These are phyloP conservation scores for Tupaia tana DNA, from an alignment of 2,113 vertebrate genomes.

Conservation along the genomic window DNA sequence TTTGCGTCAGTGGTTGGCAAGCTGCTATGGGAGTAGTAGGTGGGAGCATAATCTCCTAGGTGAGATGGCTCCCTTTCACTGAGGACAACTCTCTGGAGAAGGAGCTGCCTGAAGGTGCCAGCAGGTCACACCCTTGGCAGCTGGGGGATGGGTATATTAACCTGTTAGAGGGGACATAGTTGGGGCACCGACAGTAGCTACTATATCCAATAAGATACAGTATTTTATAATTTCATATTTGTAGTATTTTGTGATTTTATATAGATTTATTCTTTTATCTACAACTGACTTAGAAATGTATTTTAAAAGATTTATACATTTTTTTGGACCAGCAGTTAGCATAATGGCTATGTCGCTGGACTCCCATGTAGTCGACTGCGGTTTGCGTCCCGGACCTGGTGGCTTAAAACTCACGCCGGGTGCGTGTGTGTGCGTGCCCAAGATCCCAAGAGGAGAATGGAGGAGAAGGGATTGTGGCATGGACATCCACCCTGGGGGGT, in stretches of 20 bases:
- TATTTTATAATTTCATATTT: constrained; percentile 47
- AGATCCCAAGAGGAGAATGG: too few relatives aligned
- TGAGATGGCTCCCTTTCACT: background rate
- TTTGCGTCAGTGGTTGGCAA: background rate
- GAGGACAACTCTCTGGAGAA: background rate
- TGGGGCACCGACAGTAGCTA: background rate
- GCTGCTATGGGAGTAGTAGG: background rate
- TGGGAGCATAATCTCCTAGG: background rate
- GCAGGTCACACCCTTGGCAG: background rate
- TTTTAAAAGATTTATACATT: constrained; percentile 1
- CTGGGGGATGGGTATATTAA: background rate
- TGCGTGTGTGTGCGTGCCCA: too few relatives aligned
- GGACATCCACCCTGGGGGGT: too few relatives aligned
- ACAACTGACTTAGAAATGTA: background rate
- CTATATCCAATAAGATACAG: background rate
- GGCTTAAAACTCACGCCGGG: too few relatives aligned
- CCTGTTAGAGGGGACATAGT: background rate
- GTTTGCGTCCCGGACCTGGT: too few relatives aligned
- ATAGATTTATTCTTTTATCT: constrained; percentile 11
- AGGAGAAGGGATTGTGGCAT: too few relatives aligned
- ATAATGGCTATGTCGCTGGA: too few relatives aligned
- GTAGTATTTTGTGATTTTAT: background rate
- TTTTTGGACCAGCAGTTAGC: too few relatives aligned
- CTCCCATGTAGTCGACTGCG: too few relatives aligned
- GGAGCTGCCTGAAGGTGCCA: background rate